Percentiles rank a stretch among this genome's conserved stretches.
These are phyloP conservation scores for Ochotona princeps DNA, from an alignment of 2,113 vertebrate genomes.

Conservation along the genomic window DNA sequence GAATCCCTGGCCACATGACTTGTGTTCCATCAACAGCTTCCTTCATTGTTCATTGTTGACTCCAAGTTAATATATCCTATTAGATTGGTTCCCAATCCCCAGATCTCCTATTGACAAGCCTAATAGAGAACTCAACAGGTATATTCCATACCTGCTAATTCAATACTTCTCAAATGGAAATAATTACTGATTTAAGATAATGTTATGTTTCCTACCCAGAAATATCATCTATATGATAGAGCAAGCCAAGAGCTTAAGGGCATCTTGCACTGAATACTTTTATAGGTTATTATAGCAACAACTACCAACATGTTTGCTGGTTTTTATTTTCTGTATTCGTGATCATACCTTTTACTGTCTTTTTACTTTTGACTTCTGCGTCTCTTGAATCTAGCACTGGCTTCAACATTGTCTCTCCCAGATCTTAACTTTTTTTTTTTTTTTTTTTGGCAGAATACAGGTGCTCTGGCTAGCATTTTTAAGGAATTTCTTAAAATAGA, in stretches of 20 bases:
- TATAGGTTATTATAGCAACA: neutral
- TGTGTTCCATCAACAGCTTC: neutral
- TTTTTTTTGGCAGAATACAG: neutral
- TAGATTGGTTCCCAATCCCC: neutral
- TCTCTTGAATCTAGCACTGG: neutral
- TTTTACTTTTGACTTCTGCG: neutral
- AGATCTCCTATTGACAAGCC: neutral
- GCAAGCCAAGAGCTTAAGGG: neutral
- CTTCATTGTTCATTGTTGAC: neutral
- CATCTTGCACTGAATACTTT: neutral
- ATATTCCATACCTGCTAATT: neutral
- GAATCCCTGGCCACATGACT: neutral
- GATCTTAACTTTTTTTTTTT: neutral
- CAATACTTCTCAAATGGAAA: neutral
- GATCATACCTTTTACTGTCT: neutral
- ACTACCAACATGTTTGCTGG: neutral
- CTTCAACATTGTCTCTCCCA: too few species aligned
- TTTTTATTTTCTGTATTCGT: neutral
- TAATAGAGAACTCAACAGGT: neutral
- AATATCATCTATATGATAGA: neutral
- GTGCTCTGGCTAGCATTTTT: neutral
- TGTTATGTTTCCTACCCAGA: neutral
- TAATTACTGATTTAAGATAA: neutral
- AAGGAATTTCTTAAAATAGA: neutral
- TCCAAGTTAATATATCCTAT: neutral